phyloP scores from a whole-genome alignment of 2,113 vertebrate genomes.

The Phylloscopus whistleri region DNA sequence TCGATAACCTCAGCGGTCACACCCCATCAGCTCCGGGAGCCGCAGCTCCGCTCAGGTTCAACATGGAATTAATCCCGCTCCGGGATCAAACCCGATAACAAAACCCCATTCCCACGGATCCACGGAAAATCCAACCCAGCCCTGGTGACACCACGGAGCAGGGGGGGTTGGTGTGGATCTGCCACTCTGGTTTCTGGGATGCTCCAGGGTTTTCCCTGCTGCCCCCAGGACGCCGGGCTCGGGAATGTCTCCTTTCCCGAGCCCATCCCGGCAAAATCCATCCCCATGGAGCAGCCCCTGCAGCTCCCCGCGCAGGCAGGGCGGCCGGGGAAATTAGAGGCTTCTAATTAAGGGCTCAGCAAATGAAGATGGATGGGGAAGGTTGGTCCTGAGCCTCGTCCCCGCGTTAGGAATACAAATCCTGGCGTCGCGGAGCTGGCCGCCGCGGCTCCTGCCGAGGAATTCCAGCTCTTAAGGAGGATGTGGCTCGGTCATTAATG shows the following conservation, averaged over 20 bases:
- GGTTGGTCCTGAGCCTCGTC: conserved; percentile 23
- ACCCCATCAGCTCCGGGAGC: not conserved
- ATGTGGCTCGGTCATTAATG: not conserved
- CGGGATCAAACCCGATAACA: not conserved
- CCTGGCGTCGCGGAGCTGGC: too few relatives aligned
- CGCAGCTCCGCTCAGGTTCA: not conserved
- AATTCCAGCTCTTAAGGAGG: not conserved
- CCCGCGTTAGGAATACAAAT: conserved; percentile 35
- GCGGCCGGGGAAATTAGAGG: conserved; percentile 50
- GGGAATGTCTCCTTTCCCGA: not conserved
- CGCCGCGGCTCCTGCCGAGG: not conserved
- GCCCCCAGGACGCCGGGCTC: rapidly evolving
- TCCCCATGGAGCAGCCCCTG: not conserved
- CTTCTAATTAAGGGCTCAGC: conserved; percentile 63
- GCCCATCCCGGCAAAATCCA: conserved; percentile 27
- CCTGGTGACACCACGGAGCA: not conserved
- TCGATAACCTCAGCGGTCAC: not conserved
- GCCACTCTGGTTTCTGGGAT: not conserved
- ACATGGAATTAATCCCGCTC: not conserved
- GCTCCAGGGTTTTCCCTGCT: not conserved
- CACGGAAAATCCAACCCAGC: not conserved
- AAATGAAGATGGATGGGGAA: conserved; percentile 67
- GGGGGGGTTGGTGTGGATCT: not conserved
- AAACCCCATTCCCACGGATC: not conserved
- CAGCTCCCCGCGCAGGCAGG: not conserved